Conservation (phyloP, 1,140 invertebrate genomes). For the Trachymyrmex cornetzi region DNA sequence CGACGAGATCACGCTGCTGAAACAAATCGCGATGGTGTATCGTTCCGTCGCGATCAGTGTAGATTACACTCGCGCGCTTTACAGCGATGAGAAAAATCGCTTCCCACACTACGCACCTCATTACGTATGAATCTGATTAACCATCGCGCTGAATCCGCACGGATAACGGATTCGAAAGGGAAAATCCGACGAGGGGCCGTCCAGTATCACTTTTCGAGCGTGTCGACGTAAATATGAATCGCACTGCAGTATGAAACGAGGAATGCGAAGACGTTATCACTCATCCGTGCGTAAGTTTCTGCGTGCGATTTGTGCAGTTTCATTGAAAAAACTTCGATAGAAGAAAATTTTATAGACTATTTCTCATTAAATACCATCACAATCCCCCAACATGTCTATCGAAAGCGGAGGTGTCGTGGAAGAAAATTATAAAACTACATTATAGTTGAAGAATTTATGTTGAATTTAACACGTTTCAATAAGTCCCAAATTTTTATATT, state of each 20-base stretch:
- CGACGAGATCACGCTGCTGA: neutral
- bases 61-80: conserved; percentile 40
- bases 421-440: too few species aligned
- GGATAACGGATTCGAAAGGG: conserved; percentile 55
- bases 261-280: conserved; percentile 44
- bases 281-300: neutral
- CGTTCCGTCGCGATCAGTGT: neutral
- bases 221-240: conserved; percentile 50
- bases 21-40: conserved; percentile 16
- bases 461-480: too few species aligned
- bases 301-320: neutral
- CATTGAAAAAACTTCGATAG: too few species aligned
- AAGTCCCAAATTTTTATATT: too few species aligned
- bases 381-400: neutral
- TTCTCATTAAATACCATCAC: neutral
- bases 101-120: conserved; percentile 43
- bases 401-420: neutral
- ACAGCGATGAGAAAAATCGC: conserved; percentile 46
- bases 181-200: conserved; percentile 39
- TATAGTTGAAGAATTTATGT: too few species aligned
- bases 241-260: conserved; percentile 20
- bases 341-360: too few species aligned
- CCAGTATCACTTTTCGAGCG: conserved; percentile 57
- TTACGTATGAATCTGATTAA: conserved; percentile 60
- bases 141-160: conserved; percentile 42